These are phyloP conservation scores for Galemys pyrenaicus DNA, from an alignment of 2,113 vertebrate species.

Conservation along the genomic window DNA sequence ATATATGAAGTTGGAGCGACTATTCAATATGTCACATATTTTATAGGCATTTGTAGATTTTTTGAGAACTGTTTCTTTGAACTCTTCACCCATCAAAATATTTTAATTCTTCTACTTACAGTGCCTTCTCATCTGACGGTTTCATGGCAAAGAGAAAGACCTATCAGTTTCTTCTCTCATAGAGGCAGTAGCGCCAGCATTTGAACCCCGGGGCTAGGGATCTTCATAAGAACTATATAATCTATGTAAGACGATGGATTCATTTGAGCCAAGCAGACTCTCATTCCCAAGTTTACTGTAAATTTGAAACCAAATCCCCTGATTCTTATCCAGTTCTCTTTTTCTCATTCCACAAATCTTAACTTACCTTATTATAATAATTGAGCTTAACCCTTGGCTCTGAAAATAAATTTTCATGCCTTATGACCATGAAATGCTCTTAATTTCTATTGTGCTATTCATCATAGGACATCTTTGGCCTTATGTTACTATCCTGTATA, in stretches of 20 bases:
- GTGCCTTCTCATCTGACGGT: neutral
- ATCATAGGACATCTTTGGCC: neutral
- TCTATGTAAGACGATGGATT: neutral
- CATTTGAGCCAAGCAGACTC: neutral
- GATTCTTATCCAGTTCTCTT: neutral
- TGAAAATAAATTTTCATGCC: neutral
- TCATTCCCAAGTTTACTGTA: neutral
- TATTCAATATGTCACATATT: neutral
- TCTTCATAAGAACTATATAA: neutral
- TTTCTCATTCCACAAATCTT: neutral
- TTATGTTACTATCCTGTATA: neutral
- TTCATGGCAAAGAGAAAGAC: neutral
- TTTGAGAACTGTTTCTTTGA: neutral
- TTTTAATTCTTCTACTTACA: neutral
- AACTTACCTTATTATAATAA: neutral
- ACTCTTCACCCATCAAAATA: neutral
- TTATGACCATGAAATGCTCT: neutral
- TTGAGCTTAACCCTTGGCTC: neutral
- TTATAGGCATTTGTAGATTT: neutral
- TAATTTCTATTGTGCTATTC: neutral
- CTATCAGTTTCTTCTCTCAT: neutral
- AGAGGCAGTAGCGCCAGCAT: neutral
- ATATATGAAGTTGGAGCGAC: neutral
- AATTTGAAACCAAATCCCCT: neutral
- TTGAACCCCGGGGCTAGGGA: neutral